Evolutionary conservation across 1,140 invertebrate genomes (phyloP).

Genomic region (Caligus rogercresseyi): DNA sequence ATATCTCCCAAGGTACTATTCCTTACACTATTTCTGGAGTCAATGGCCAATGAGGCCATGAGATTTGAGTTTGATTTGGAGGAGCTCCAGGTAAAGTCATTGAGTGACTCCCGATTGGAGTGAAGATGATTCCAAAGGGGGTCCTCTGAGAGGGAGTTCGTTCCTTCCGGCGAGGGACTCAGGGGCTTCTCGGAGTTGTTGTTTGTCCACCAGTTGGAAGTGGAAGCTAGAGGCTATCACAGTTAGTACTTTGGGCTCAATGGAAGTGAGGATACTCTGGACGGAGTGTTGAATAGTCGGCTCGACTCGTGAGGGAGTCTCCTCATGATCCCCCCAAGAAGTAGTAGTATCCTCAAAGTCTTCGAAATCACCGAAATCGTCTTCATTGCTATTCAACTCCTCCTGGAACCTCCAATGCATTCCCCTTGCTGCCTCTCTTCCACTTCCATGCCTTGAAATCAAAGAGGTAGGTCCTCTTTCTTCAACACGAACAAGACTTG

Average conservation of each 20-base stretch:
- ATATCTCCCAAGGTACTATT: too few relatives aligned
- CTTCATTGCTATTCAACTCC: too few relatives aligned
- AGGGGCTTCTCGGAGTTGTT: neutral
- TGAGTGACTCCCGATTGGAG: neutral
- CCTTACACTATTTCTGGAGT: neutral
- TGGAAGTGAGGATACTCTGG: neutral
- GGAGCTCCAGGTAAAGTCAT: neutral
- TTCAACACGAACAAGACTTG: too few relatives aligned
- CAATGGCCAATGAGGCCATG: neutral
- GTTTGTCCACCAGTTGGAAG: too few relatives aligned
- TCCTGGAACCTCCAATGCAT: neutral
- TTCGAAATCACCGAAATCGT: neutral
- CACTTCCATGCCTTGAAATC: neutral
- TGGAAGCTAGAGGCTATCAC: neutral
- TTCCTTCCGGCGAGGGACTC: neutral
- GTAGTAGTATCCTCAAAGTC: neutral
- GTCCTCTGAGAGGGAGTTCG: neutral
- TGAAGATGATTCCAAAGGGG: neutral
- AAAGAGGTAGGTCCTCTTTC: neutral
- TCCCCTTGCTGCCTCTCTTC: neutral
- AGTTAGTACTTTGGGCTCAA: neutral
- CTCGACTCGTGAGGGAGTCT: too few relatives aligned
- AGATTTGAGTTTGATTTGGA: neutral
- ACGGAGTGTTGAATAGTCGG: too few relatives aligned
- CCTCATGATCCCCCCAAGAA: too few relatives aligned